Percentiles rank a stretch among this genome's conserved stretches.
Conservation (phyloP, 1,140 invertebrate genomes). For the Pseudobourletiella spinata region DNA sequence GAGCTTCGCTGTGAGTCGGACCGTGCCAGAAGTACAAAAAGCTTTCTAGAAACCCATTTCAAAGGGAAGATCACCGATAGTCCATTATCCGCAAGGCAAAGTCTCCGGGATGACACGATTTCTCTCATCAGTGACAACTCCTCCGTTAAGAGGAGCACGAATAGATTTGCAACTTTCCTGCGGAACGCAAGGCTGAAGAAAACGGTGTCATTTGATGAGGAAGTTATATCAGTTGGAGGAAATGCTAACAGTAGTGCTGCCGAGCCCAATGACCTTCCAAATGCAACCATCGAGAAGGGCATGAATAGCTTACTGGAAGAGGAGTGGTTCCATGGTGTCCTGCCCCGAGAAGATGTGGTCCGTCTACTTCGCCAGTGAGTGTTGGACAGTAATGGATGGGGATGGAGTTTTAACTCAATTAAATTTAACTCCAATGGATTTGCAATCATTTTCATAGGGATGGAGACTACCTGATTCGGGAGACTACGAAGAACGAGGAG, state of each 20-base stretch:
- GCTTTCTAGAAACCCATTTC: slow-evolving; percentile 20
- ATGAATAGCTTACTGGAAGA: slow-evolving; percentile 60
- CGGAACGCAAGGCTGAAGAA: slow-evolving; percentile 23
- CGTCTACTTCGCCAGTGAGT: slow-evolving; percentile 55
- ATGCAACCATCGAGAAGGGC: slow-evolving; percentile 22
- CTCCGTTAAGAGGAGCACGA: slow-evolving; percentile 15
- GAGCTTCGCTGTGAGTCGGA: slow-evolving; percentile 28
- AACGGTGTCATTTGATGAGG: slow-evolving; percentile 33
- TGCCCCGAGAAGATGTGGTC: slow-evolving; percentile 92
- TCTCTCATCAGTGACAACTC: slow-evolving; percentile 26
- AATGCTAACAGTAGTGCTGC: neutral
- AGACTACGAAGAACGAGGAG: slow-evolving; percentile 86
- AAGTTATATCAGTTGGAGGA: neutral
- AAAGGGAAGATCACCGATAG: slow-evolving; percentile 13
- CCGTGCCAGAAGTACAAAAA: slow-evolving; percentile 18
- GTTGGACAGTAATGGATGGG: too few species aligned
- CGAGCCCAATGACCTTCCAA: slow-evolving; percentile 8
- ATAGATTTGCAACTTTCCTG: slow-evolving; percentile 30
- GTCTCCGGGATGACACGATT: slow-evolving; percentile 14
- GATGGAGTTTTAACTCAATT: neutral
- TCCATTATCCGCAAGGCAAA: neutral
- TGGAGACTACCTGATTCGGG: slow-evolving; percentile 88
- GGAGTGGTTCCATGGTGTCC: slow-evolving; percentile 95
- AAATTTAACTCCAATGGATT: neutral
- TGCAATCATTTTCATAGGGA: too few species aligned